Evolutionary conservation across 1,140 invertebrate genomes (phyloP).

Genomic region (Lucilia sericata): DNA sequence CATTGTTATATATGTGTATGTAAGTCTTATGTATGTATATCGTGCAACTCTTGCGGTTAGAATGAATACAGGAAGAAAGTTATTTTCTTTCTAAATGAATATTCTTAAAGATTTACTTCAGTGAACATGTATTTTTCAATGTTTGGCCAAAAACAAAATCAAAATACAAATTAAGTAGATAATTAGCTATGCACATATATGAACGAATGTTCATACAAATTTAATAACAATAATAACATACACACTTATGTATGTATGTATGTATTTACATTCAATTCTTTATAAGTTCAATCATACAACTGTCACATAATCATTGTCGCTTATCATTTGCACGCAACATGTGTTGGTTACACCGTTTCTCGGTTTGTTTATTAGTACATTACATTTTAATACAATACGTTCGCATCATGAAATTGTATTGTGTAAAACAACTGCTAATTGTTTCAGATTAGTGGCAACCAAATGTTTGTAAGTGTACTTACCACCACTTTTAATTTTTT

Average conservation of each 20-base stretch:
- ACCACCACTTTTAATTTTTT: not conserved
- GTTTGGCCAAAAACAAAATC: too few species aligned
- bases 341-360: not conserved
- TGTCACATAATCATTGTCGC: constrained; percentile 15
- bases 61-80: not conserved
- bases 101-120: not conserved
- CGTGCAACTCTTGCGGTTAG: not conserved
- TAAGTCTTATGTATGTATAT: not conserved
- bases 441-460: constrained; percentile 14
- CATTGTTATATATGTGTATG: not conserved
- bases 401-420: not conserved
- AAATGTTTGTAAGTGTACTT: not conserved
- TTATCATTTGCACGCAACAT: constrained; percentile 19
- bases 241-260: too few species aligned
- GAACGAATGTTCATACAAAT: too few species aligned
- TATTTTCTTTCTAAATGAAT: constrained; percentile 2
- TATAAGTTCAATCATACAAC: constrained; percentile 6
- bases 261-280: too few species aligned
- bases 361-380: not conserved
- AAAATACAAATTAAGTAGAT: too few species aligned
- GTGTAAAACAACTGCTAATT: not conserved
- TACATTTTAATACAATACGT: not conserved
- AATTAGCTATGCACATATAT: too few species aligned
- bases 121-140: too few species aligned
- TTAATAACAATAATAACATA: too few species aligned